A percentile compares a stretch with the other conserved stretches of the same genome.
Conservation (phyloP, 1,140 invertebrate species). For the Diabrotica undecimpunctata region DNA sequence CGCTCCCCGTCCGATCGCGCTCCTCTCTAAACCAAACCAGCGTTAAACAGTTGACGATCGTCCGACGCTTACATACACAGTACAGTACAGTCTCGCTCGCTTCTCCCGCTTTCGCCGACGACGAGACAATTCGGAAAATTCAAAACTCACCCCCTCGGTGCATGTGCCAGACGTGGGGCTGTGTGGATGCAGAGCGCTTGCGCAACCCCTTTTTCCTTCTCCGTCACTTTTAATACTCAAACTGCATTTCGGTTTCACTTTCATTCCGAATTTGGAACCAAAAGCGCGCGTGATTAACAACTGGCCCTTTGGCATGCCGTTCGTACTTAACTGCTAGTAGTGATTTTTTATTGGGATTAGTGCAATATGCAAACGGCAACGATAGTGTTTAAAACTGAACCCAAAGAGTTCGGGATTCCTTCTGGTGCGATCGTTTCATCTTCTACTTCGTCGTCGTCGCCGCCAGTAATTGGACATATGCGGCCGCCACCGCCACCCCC, state of each 20-base stretch:
- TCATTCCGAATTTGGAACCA: slow-evolving; percentile 43
- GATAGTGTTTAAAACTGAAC: slow-evolving; percentile 43
- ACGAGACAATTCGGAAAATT: no score
- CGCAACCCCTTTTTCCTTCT: slow-evolving; percentile 31
- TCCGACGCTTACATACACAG: slow-evolving; percentile 17
- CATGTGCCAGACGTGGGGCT: slow-evolving; percentile 31
- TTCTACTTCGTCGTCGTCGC: slow-evolving; percentile 39
- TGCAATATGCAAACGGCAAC: slow-evolving; percentile 41
- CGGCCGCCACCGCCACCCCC: slow-evolving; percentile 55
- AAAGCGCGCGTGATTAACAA: slow-evolving; percentile 6
- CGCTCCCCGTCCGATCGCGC: slow-evolving; percentile 24
- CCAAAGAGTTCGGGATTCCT: slow-evolving; percentile 42
- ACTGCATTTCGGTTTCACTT: slow-evolving; percentile 42
- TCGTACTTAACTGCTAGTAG: background rate
- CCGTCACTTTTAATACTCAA: slow-evolving; percentile 25
- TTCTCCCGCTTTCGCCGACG: slow-evolving; percentile 10
- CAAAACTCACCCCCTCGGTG: slow-evolving; percentile 25
- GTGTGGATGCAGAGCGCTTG: slow-evolving; percentile 31
- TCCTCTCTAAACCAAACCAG: slow-evolving; percentile 20
- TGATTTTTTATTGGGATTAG: slow-evolving; percentile 3
- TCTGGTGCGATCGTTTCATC: slow-evolving; percentile 40
- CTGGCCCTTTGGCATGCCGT: background rate
- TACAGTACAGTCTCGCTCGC: slow-evolving; percentile 13
- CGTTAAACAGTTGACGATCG: slow-evolving; percentile 15
- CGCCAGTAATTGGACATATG: slow-evolving; percentile 43